Evolutionary conservation across 64 coral and sea anemone genomes (phyloP).

Genomic region (Stichodactyla mertensii): DNA sequence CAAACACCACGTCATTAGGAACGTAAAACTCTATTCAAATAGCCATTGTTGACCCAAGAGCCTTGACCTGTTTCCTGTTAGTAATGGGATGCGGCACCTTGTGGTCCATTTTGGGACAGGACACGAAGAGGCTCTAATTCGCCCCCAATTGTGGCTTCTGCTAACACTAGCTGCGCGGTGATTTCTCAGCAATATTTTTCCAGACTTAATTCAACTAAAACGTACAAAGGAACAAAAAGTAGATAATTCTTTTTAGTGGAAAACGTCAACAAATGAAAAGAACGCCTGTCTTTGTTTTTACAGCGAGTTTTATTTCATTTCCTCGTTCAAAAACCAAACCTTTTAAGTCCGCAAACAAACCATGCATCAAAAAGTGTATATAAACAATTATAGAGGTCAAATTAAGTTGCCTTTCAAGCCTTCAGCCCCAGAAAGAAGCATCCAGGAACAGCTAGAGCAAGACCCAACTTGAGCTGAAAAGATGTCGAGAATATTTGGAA

Average conservation of each 20-base stretch:
- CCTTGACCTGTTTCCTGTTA: neutral
- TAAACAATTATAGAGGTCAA: neutral
- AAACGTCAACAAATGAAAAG: neutral
- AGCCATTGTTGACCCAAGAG: neutral
- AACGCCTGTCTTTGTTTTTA: neutral
- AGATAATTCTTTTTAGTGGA: neutral
- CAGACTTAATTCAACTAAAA: neutral
- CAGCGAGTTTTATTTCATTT: neutral
- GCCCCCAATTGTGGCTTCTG: too few species aligned
- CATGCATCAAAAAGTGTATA: neutral
- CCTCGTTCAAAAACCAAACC: neutral
- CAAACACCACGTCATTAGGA: too few species aligned
- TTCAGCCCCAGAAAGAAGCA: neutral
- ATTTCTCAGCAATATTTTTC: neutral
- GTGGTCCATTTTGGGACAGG: neutral
- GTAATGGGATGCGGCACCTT: neutral
- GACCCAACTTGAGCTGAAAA: neutral
- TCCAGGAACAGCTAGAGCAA: neutral
- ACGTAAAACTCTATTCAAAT: neutral
- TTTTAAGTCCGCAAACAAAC: neutral
- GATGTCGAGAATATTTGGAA: neutral
- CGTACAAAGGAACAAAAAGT: neutral
- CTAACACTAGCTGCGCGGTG: neutral
- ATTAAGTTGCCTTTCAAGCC: neutral
- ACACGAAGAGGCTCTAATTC: neutral